Evolutionary conservation across 2,797 vertebrate species (phyloP).

Genomic region (Borostomias antarcticus): DNA sequence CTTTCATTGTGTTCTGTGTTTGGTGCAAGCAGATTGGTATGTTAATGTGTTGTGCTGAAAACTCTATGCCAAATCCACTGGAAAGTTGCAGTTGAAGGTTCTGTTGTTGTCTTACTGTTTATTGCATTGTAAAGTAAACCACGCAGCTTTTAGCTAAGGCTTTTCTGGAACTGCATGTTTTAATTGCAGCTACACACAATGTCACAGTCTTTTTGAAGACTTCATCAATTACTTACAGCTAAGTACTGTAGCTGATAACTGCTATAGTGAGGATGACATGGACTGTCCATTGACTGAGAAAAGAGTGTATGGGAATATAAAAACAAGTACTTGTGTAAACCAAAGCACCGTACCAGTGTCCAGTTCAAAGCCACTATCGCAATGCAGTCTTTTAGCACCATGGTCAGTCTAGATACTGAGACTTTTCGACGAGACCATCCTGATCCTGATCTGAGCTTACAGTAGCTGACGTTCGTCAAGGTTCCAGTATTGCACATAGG

Average conservation of each 20-base stretch:
- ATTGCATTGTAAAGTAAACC: background rate
- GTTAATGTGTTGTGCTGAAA: background rate
- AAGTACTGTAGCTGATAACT: background rate
- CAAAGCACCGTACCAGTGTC: background rate
- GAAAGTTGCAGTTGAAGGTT: background rate
- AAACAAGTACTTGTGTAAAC: no score
- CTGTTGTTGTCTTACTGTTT: constrained; percentile 2
- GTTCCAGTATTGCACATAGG: no score
- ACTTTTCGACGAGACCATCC: no score
- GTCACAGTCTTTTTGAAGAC: background rate
- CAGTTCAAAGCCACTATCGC: background rate
- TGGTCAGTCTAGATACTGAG: no score
- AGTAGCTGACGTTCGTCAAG: no score
- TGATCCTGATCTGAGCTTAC: no score
- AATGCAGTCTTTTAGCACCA: background rate
- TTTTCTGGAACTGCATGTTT: background rate
- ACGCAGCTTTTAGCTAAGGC: background rate
- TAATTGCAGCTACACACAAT: background rate
- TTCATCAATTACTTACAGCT: background rate
- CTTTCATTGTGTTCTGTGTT: constrained; percentile 23
- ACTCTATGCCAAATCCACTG: background rate
- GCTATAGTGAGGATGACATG: background rate
- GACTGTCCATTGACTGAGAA: background rate
- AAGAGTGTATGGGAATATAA: background rate
- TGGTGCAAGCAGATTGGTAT: constrained; percentile 10